phyloP scores from a whole-genome alignment of 2,888 invertebrate genomes.

The Temnothorax ravouxi region DNA sequence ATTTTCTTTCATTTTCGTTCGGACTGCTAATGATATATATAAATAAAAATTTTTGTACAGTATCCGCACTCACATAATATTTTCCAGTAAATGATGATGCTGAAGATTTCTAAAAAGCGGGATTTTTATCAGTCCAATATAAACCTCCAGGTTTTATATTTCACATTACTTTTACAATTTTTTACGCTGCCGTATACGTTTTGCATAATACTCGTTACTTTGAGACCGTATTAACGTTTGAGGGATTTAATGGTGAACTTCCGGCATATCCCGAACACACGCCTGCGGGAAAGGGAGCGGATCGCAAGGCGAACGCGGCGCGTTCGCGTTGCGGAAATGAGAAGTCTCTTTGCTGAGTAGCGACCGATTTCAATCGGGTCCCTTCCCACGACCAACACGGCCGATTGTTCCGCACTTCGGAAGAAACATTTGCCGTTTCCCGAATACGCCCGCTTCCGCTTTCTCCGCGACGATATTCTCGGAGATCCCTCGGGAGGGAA shows the following conservation, averaged over 20 bases:
- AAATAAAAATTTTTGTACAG: not conserved
- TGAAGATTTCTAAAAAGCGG: not conserved
- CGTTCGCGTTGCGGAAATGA: conserved; percentile 43
- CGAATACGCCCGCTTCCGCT: conserved; percentile 58
- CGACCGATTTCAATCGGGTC: conserved; percentile 49
- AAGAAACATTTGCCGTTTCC: conserved; percentile 53
- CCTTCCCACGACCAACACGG: conserved; percentile 46
- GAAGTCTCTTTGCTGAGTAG: conserved; percentile 38
- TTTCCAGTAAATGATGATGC: not conserved
- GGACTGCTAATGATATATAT: not conserved
- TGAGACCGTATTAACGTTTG: not conserved
- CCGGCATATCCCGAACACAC: conserved; percentile 39
- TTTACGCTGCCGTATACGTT: not conserved
- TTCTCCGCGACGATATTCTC: conserved; percentile 21
- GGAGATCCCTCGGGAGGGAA: conserved; percentile 1
- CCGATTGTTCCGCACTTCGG: conserved; percentile 49
- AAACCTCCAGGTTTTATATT: not conserved
- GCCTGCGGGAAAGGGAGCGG: conserved; percentile 40
- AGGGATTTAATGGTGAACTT: conserved; percentile 29
- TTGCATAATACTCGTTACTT: not conserved
- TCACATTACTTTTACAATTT: not conserved
- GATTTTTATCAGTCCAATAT: not conserved
- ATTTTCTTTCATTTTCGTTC: conserved; percentile 1
- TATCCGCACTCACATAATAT: not conserved
- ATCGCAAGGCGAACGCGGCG: conserved; percentile 28